Base-by-base conservation (phyloP, 2,888 invertebrate species). In the Pogonocherus hispidulus region DNA sequence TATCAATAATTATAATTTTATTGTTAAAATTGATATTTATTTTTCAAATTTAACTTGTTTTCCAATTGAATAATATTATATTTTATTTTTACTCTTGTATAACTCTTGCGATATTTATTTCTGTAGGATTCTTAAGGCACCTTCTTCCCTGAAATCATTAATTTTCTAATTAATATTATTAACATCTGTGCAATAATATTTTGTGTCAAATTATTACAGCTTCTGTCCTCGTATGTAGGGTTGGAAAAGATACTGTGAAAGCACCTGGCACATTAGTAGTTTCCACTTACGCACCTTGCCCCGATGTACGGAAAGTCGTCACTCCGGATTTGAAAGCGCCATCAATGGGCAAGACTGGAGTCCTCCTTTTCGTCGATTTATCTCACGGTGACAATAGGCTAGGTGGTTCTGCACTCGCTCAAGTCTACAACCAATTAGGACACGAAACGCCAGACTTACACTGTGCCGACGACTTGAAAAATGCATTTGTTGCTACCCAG, bases 271-370 rank as follows among this genome's bases (percentile, higher is more conserved):
- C 97, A 0, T 87, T 99, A 59, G 99, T 99, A 0, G 91, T 99
- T n/a, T 98, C 98, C 0, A 93, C 95, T 0, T 99, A 99, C 84
- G 98, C 96, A 0, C 96, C 97, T 0, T 98, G 98, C 84, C 94
- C 96, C 0, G 95, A 99, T 83, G 91, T 99, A 14, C 90, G 90
- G 3, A 78, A 77, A 65, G 75, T 92, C 74, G 90, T 98, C 0
- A 98, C 98, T n/a, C 98, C 99, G 0, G 96, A 97, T 80, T 86
- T 99, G 1, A 94, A 94, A 85, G 89, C 89, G 56, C 92, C 93
- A 0, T 86, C 88, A 0, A 78, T 84, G 56, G 87, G 89, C 18
- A 87, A 89, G 79, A 86, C 87, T 2, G 93, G 95, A 0, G 87
- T 88, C 0, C 83, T 98, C 1, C 82, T 98, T 0, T 92, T 93